Evolutionary conservation across 1,140 invertebrate species (phyloP).

Genomic region (Stratiolaelaps scimitus): DNA sequence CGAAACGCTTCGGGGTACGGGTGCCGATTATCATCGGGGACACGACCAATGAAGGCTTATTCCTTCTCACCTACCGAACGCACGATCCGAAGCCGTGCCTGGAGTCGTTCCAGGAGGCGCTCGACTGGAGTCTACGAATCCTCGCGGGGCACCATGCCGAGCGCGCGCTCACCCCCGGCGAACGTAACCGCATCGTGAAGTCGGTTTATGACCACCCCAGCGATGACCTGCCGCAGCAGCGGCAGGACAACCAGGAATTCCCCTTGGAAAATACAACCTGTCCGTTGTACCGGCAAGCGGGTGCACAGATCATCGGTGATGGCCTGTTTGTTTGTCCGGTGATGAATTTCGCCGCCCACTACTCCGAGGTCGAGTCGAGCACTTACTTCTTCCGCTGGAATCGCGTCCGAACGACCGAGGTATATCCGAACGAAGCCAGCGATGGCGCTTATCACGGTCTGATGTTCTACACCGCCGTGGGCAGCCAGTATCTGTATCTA

Average conservation of each 20-base stretch:
- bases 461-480: constrained; percentile 7
- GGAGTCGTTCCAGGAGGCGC: background rate
- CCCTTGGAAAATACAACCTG: too few species aligned
- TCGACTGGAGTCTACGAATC: background rate
- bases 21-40: constrained; percentile 6
- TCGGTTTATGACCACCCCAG: background rate
- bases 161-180: background rate
- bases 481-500: background rate
- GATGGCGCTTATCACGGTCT: background rate
- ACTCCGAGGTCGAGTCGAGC: background rate
- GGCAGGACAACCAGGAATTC: too few species aligned
- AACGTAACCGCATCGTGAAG: background rate
- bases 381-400: constrained; percentile 1
- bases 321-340: background rate
- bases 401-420: background rate
- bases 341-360: constrained; percentile 16
- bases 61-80: background rate
- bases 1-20: background rate
- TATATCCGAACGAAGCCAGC: background rate
- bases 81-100: background rate
- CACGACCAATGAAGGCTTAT: constrained; percentile 6
- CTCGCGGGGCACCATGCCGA: constrained; percentile 4
- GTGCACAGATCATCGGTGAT: background rate
- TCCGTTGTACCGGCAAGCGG: too few species aligned
- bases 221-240: too few species aligned